A percentile compares a stretch with the other conserved stretches of the same genome.
phyloP scores from a whole-genome alignment of 2,797 vertebrate genomes.

The Enteromius radiatus region DNA sequence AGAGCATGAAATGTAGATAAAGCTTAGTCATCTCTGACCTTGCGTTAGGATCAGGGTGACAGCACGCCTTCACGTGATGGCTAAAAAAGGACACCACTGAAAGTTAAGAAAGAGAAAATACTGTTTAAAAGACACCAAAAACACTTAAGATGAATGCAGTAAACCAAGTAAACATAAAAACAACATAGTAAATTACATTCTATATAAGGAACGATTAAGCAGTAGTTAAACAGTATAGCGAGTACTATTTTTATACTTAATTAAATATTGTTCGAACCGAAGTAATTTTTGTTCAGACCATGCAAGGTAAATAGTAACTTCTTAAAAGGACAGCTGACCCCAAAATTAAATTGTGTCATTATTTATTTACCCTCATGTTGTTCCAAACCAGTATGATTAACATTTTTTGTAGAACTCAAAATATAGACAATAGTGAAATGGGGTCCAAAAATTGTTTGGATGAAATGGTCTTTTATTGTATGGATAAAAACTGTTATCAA shows the following conservation, averaged over 20 bases:
- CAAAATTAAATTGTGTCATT: neutral
- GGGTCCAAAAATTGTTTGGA: neutral
- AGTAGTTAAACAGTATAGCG: neutral
- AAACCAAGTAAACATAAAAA: conserved; percentile 27
- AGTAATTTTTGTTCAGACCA: neutral
- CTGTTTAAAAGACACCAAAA: neutral
- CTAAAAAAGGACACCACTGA: neutral
- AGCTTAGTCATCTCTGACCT: conserved; percentile 11
- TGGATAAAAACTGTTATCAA: neutral
- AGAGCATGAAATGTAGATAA: neutral
- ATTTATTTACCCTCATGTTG: neutral
- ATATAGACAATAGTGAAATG: neutral
- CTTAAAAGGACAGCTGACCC: neutral
- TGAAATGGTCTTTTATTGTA: neutral
- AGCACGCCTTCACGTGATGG: neutral
- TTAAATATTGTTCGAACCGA: neutral
- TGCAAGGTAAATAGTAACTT: conserved; percentile 4
- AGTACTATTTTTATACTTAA: neutral
- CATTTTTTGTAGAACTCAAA: neutral
- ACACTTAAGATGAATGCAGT: conserved; percentile 3
- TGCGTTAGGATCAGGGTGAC: neutral
- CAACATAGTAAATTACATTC: conserved; percentile 10
- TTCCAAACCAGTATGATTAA: neutral
- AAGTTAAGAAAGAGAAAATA: conserved; percentile 4
- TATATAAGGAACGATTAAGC: conserved; percentile 11